These are phyloP conservation scores for Phenacoccus solenopsis DNA, from an alignment of 1,140 invertebrate genomes.

Conservation along the genomic window DNA sequence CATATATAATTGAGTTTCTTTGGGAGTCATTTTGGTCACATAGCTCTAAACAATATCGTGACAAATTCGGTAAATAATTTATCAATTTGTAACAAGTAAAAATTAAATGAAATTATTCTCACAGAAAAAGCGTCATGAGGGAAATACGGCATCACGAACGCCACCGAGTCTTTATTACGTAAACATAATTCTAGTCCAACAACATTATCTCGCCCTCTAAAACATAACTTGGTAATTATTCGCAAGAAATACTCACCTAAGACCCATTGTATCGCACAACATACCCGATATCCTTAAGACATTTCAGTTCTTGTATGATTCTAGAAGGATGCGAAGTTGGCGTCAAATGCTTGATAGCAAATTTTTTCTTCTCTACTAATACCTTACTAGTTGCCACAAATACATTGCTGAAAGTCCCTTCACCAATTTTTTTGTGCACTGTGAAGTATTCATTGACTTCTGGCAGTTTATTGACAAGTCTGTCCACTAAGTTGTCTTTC, in stretches of 20 bases:
- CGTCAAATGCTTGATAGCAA: conserved; percentile 70
- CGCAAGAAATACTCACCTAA: background rate
- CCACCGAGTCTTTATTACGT: conserved; percentile 61
- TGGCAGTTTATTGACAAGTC: conserved; percentile 38
- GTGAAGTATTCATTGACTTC: conserved; percentile 46
- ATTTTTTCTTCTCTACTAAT: conserved; percentile 41
- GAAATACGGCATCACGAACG: conserved; percentile 84
- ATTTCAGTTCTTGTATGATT: conserved; percentile 62
- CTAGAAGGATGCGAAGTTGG: conserved; percentile 65
- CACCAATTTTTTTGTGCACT: conserved; percentile 55
- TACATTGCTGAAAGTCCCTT: conserved; percentile 72
- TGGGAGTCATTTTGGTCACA: conserved; percentile 49
- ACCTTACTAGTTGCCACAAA: conserved; percentile 54
- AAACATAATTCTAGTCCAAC: conserved; percentile 67
- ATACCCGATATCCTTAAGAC: conserved; percentile 67
- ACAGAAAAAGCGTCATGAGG: conserved; percentile 66
- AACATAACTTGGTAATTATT: conserved; percentile 30
- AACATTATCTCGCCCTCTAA: conserved; percentile 66
- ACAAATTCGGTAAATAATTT: background rate
- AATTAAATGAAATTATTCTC: conserved; percentile 32
- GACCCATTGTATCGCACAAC: conserved; percentile 3
- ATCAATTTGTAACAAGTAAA: too few relatives aligned
- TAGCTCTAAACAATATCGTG: conserved; percentile 48
- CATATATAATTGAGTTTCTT: conserved; percentile 69
- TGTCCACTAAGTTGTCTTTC: conserved; percentile 34